Evolutionary conservation across 2,888 invertebrate genomes (phyloP).

Genomic region (Lutraria lutraria): DNA sequence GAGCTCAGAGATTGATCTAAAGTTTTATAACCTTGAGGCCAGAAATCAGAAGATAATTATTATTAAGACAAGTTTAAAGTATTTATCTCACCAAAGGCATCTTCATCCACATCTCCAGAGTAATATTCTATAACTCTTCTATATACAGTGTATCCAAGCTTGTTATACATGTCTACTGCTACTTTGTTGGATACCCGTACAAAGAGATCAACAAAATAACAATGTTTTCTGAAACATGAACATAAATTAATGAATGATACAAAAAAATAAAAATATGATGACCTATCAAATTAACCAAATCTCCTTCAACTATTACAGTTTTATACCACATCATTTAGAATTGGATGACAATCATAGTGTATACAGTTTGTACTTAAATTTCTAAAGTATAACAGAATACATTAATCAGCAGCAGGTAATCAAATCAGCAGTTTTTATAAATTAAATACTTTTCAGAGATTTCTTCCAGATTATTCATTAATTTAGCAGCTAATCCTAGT

Average conservation of each 20-base stretch:
- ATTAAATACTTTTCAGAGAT: slow-evolving; percentile 93
- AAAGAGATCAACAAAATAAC: slow-evolving; percentile 99
- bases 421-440: neutral
- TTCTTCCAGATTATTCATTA: slow-evolving; percentile 98
- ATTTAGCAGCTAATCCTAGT: slow-evolving; percentile 95
- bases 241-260: neutral
- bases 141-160: slow-evolving; percentile 98
- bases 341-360: too few relatives aligned
- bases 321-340: too few relatives aligned
- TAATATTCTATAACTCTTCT: slow-evolving; percentile 99
- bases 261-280: neutral
- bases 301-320: too few relatives aligned
- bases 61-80: too few relatives aligned
- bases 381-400: too few relatives aligned
- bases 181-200: slow-evolving; percentile 98
- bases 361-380: too few relatives aligned
- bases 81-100: slow-evolving; percentile 94
- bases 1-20: too few relatives aligned
- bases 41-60: too few relatives aligned
- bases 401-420: too few relatives aligned
- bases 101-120: slow-evolving; percentile 96
- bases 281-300: too few relatives aligned
- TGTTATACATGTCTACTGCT: slow-evolving; percentile 98
- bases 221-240: slow-evolving; percentile 92
- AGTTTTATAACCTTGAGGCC: too few relatives aligned